Evolutionary conservation across 2,797 vertebrate genomes (phyloP).

Genomic region (Neopelma chrysocephalum): DNA sequence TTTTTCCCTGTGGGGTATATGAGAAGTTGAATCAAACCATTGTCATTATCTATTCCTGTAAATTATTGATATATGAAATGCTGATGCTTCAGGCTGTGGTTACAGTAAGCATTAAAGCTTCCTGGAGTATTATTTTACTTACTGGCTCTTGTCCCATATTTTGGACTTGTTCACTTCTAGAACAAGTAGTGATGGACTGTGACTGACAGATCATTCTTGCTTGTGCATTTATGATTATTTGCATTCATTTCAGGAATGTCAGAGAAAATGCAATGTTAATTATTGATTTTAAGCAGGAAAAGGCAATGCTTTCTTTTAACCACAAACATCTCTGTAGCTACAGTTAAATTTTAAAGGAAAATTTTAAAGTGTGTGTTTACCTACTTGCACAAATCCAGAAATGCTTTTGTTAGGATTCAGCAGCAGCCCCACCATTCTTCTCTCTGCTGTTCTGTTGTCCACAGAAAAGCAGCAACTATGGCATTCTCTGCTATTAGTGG

Average conservation of each 20-base stretch:
- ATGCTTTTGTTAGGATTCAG: background rate
- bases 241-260: background rate
- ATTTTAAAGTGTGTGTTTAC: background rate
- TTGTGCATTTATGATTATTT: background rate
- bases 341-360: background rate
- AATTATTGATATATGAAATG: slow-evolving; percentile 56
- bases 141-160: background rate
- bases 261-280: background rate
- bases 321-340: background rate
- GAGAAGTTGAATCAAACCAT: background rate
- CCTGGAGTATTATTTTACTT: slow-evolving; percentile 34
- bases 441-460: background rate
- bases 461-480: background rate
- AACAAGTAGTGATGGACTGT: background rate
- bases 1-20: background rate
- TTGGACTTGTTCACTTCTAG: slow-evolving; percentile 5
- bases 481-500: background rate
- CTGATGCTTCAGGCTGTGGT: slow-evolving; percentile 33
- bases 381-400: background rate
- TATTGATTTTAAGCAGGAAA: background rate
- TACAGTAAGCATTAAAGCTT: slow-evolving; percentile 54
- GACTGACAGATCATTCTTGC: background rate
- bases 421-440: background rate
- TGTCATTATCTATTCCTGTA: slow-evolving; percentile 34
- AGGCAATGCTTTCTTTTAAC: background rate